phyloP scores from a whole-genome alignment of 2,113 vertebrate species.

The cat (Felis catus) region DNA sequence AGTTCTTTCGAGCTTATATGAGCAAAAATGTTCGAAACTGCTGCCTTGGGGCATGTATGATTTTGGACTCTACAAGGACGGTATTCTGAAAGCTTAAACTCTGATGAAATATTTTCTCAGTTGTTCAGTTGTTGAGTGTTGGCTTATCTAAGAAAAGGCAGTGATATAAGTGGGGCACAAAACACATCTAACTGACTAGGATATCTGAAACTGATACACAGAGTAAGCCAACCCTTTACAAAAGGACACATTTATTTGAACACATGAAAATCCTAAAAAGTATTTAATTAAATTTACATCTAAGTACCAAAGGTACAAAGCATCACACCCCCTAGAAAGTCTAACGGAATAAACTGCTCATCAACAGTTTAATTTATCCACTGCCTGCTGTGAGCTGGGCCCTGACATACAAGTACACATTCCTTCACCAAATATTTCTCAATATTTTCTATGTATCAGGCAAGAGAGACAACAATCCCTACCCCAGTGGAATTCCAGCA shows the following conservation, averaged over 20 bases:
- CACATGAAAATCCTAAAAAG: conserved; percentile 9
- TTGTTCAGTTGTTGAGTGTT: neutral
- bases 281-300: conserved; percentile 17
- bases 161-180: neutral
- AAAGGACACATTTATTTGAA: neutral
- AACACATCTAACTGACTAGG: neutral
- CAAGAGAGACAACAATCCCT: neutral
- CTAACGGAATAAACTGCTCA: neutral
- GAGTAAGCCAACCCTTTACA: neutral
- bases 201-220: conserved; percentile 31
- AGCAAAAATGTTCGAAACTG: conserved; percentile 6
- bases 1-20: neutral
- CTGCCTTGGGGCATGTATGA: neutral
- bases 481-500: neutral
- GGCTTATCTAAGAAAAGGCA: neutral
- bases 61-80: neutral
- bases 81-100: neutral
- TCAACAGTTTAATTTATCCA: neutral
- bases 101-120: neutral
- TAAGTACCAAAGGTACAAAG: neutral
- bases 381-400: neutral
- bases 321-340: neutral
- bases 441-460: neutral
- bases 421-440: neutral
- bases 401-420: neutral